Percentiles rank a stretch among this genome's conserved stretches.
phyloP scores from a whole-genome alignment of 2,113 vertebrate genomes.

The Collichthys lucidus region DNA sequence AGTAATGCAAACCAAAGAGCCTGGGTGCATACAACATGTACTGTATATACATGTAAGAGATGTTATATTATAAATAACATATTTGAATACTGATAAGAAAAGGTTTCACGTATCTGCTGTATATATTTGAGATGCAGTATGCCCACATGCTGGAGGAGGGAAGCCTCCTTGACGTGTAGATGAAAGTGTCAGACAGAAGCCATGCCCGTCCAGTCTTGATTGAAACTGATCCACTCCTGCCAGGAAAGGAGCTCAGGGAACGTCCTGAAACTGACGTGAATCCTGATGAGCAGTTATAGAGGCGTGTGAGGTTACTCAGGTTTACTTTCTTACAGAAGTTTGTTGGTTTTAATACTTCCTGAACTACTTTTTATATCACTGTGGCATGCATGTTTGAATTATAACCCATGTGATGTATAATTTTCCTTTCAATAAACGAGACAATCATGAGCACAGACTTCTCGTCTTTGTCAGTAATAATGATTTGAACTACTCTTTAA shows the following conservation, averaged over 20 bases:
- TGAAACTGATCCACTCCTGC: constrained; percentile 15
- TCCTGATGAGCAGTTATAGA: not conserved
- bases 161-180: not conserved
- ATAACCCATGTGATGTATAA: not conserved
- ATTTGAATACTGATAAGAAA: not conserved
- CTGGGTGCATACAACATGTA: not conserved
- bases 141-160: not conserved
- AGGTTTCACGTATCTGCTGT: constrained; percentile 7
- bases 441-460: constrained; percentile 7
- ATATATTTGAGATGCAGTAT: constrained; percentile 4
- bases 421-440: constrained; percentile 50
- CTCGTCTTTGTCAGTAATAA: constrained; percentile 24
- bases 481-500: not conserved
- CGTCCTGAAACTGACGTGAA: constrained; percentile 3
- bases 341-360: not conserved
- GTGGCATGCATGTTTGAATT: not conserved
- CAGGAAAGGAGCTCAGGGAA: constrained; percentile 24
- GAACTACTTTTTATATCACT: not conserved
- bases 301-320: not conserved
- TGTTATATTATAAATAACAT: not conserved
- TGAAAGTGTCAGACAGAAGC: constrained; percentile 13
- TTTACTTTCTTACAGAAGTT: not conserved
- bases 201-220: constrained; percentile 2
- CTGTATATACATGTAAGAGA: not conserved
- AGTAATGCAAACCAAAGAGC: not conserved